Evolutionary conservation across 2,888 invertebrate genomes (phyloP), one percentile per base, ranked within the genome.

Genomic region (Drosophila leonis): DNA sequence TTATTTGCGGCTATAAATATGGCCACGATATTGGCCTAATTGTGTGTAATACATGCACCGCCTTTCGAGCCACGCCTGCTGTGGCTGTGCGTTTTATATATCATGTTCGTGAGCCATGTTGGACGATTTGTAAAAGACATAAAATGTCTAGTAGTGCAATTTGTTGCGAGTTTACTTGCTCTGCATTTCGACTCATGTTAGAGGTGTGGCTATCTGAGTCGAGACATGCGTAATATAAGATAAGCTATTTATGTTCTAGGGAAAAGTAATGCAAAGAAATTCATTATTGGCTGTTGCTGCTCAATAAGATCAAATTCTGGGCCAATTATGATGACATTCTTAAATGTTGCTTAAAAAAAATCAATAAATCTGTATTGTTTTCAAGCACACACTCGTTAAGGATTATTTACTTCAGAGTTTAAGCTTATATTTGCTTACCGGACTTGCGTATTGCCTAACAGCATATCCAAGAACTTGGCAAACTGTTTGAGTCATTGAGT

Each of bases 1-100:
- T 82, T 82, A 90, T 88, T 82, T 85, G 62, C 39, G 79, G 67
- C 69, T 71, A 84, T 85, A 85, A 90, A 85, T 84, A 90, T 71
- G 79, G 68, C 71, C 69, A 64, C 69, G 48, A 82, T 71, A 84
- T 90, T 84, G 84, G 72, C 77, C 84, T 84, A 84, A 90, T 84
- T 84, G 86, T 72, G 74, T 85, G 80, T 73, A 85, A 75, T 76
- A 72, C 80, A 90, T 79, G 74, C 61, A 67, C 15, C 41, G 63
- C 71, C 57, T 37, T 41, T 10, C 18, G 18, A 27, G n/a, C 15
- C 8, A 7, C 18, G 18, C 10, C 24, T 13, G 7, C 24, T 41
- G 18, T 2, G 20, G 0, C 12, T 24, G 44, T 27, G 31, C n/a
- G 18, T 33, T 72, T 81, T 55, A 41, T 31, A 70, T 81, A 64